Evolutionary conservation across 2,888 invertebrate genomes (phyloP).

Genomic region (Bedellia somnulentella): DNA sequence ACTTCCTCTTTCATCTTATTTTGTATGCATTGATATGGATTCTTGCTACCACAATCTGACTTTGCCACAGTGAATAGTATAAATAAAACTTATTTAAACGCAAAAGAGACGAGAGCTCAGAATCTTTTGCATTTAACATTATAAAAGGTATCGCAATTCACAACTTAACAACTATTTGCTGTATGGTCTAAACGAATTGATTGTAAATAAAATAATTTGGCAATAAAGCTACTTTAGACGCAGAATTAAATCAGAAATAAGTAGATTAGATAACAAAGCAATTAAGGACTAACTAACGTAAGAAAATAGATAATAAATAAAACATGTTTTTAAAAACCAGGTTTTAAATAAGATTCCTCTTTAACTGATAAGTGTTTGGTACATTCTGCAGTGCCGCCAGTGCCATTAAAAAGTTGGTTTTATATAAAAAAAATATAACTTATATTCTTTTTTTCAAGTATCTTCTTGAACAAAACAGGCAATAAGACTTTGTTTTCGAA

Average conservation of each 20-base stretch:
- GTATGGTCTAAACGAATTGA: slow-evolving; percentile 22
- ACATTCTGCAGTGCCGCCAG: slow-evolving; percentile 58
- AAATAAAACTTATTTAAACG: slow-evolving; percentile 28
- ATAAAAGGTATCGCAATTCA: slow-evolving; percentile 46
- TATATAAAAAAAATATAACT: no score
- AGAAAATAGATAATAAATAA: no score
- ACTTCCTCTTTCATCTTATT: slow-evolving; percentile 50
- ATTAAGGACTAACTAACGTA: no score
- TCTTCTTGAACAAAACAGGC: no score
- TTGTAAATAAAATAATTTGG: slow-evolving; percentile 26
- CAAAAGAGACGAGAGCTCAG: slow-evolving; percentile 50
- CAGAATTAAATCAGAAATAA: no score
- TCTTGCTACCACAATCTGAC: slow-evolving; percentile 19
- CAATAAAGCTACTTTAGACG: slow-evolving; percentile 48
- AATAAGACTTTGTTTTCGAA: no score
- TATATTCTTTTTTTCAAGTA: no score
- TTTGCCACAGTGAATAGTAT: slow-evolving; percentile 28
- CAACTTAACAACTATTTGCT: slow-evolving; percentile 54
- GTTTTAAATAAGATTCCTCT: no score
- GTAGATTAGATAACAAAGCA: no score
- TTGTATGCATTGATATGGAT: slow-evolving; percentile 50
- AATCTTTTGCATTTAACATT: slow-evolving; percentile 43
- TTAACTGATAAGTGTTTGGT: no score
- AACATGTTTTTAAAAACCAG: no score
- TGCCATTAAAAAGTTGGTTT: no score